Conservation (phyloP, 2,113 vertebrate genomes). For the Choloepus hoffmanni region DNA sequence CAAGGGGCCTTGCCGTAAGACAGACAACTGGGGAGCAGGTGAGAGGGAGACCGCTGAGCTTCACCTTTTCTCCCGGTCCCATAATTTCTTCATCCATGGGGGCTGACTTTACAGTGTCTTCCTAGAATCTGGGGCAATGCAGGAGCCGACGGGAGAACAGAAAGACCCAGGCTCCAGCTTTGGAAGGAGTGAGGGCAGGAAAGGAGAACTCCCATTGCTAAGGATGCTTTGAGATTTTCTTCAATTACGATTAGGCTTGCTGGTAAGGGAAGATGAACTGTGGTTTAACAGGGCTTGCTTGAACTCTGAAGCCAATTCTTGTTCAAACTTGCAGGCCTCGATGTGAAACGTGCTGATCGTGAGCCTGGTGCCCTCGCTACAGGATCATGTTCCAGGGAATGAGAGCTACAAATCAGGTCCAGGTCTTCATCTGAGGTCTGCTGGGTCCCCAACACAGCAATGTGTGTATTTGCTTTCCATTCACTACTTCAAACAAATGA, state of each 20-base stretch:
- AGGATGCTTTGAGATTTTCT: background rate
- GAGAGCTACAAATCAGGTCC: background rate
- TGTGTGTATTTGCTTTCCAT: background rate
- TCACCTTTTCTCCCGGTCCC: no score
- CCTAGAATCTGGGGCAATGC: background rate
- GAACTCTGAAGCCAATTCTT: background rate
- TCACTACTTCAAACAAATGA: background rate
- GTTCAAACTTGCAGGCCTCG: background rate
- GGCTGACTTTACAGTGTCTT: no score
- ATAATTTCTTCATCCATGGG: background rate
- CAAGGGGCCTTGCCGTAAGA: accelerated
- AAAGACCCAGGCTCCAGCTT: background rate
- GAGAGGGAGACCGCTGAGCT: background rate
- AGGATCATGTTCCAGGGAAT: background rate
- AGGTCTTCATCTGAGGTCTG: background rate
- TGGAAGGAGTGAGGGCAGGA: background rate
- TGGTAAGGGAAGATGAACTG: background rate
- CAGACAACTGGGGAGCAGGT: background rate
- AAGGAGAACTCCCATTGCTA: background rate
- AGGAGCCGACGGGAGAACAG: background rate
- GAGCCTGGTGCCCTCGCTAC: background rate
- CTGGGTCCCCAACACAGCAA: background rate
- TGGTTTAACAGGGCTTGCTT: background rate
- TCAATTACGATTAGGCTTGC: accelerated
- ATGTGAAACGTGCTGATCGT: background rate